Evolutionary conservation across 2,888 invertebrate species (phyloP).

Genomic region (Cremastinae sp.): DNA sequence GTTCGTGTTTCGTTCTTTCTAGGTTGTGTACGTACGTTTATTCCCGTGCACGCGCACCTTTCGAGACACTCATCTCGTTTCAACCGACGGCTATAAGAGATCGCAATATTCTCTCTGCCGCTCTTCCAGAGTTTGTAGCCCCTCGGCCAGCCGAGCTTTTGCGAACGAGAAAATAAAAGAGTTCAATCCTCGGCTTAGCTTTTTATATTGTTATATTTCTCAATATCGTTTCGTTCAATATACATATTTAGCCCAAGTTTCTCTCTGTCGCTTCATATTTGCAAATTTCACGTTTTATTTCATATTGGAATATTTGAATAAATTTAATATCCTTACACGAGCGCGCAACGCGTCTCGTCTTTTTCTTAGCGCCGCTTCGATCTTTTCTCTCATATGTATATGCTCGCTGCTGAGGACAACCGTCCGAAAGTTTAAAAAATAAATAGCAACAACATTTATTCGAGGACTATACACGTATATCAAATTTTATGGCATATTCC

Average conservation of each 20-base stretch:
- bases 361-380: too few species aligned
- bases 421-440: too few species aligned
- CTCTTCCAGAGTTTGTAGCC: constrained; percentile 9
- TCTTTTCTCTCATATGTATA: too few species aligned
- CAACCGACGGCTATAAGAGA: constrained; percentile 51
- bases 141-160: constrained; percentile 12
- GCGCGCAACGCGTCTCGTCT: too few species aligned
- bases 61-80: constrained; percentile 49
- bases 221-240: constrained; percentile 35
- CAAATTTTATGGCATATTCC: too few species aligned
- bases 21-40: constrained; percentile 11
- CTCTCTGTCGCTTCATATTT: neutral
- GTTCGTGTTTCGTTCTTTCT: neutral
- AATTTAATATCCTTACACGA: too few species aligned
- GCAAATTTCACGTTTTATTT: neutral
- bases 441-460: too few species aligned
- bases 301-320: constrained; percentile 1
- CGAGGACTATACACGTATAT: too few species aligned
- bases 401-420: too few species aligned
- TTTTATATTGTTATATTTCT: constrained; percentile 47
- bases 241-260: constrained; percentile 25
- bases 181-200: constrained; percentile 8
- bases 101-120: constrained; percentile 51
- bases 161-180: constrained; percentile 50
- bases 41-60: constrained; percentile 23